Evolutionary conservation across 2,113 vertebrate species (phyloP), one percentile per base, ranked within the genome.

Genomic region (Psilopsiagon aurifrons): DNA sequence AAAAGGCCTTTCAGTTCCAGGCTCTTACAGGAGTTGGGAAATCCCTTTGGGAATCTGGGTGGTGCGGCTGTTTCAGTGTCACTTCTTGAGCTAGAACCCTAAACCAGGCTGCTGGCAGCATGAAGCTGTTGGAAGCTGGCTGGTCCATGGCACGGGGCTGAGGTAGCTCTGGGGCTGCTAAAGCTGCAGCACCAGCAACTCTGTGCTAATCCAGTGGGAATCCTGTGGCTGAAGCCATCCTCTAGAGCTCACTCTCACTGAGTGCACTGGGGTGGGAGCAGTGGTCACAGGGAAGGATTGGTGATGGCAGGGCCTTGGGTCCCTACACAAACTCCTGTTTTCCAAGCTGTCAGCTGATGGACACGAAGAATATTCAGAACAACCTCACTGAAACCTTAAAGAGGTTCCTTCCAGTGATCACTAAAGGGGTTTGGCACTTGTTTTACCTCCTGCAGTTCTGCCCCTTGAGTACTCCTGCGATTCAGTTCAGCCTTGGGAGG

Each of bases 261-360:
- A 5, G 3, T 3, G 24, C 31, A 35, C 47, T 2, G 1, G 67
- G 57, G 12, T 3, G 3, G 87, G 59, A 62, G 51, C 5, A 20
- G 83, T 62, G 13, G 22, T 44, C 33, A 1, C 33, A 1, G 1
- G 77, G 18, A 3, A 20, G 1, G 17, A n/a, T 18, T 2, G 39
- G 39, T n/a, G 62, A 33, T 13, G 17, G n/a, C 14, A 10, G n/a
- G 29, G 14, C 54, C 49, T 47, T 20, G 11, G 46, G 5, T 29
- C 7, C 37, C 54, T 35, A 4, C 13, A 0, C 9, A 60, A 62
- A 1, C 49, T 54, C 39, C 10, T 2, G 0, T 17, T 86, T 57
- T 57, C 43, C 41, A 57, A 79, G 28, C 63, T 57, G 0, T 31
- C 27, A n/a, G 16, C 35, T 3, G 4, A 3, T 37, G 35, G 41